phyloP scores from a whole-genome alignment of 2,888 invertebrate species.

The Troilus luridus region DNA sequence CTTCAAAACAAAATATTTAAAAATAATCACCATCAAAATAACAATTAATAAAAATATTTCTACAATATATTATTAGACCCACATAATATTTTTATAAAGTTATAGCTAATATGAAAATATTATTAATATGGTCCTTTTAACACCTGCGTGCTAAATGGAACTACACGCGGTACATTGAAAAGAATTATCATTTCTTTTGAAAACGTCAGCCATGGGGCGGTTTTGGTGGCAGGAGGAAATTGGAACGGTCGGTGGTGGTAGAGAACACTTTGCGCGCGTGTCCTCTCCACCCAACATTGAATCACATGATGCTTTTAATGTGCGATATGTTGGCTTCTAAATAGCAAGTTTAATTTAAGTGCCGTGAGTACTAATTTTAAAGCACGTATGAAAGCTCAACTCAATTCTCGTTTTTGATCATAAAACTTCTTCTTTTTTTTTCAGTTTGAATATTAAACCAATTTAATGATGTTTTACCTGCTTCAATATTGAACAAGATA shows the following conservation, averaged over 20 bases:
- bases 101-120: neutral
- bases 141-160: neutral
- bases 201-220: neutral
- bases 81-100: no score
- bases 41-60: no score
- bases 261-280: neutral
- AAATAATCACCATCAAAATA: no score
- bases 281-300: neutral
- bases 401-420: neutral
- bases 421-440: neutral
- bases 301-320: no score
- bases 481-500: neutral
- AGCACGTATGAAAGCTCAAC: neutral
- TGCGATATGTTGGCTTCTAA: neutral
- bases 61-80: no score
- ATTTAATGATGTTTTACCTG: neutral
- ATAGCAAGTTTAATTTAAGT: neutral
- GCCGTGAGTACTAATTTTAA: neutral
- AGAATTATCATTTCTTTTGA: neutral
- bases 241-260: neutral
- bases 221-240: slow-evolving; percentile 29
- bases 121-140: neutral
- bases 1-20: no score
- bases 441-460: neutral
- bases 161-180: neutral